Evolutionary conservation across 2,888 invertebrate species (phyloP), one percentile per base, ranked within the genome.

Genomic region (Sesia apiformis): DNA sequence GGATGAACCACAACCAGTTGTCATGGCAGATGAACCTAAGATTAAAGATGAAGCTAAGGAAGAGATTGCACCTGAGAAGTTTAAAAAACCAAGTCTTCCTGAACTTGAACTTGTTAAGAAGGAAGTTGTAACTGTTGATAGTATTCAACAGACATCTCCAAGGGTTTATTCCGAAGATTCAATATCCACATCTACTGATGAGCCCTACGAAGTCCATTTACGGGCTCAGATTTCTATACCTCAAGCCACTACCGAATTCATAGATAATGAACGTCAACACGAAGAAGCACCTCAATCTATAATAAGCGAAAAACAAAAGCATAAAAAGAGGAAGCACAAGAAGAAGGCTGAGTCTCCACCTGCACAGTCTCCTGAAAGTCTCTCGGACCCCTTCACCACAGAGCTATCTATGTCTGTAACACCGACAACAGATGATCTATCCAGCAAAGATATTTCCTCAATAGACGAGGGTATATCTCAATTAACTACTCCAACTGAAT

Each of bases 131-230:
- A 62, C 63, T 49, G 55, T 58, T 7, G 67, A 87, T 71, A 58
- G 58, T 40, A 62, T 68, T 53, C 64, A 81, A 70, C 84, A 93
- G 78, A 93, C 93, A 7, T 91, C 92, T 39, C 92, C 94, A 3
- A 90, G 92, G 60, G 75, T 89, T 8, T 78, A 84, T 42, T 91
- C 91, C 53, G 90, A 88, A 60, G 85, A 86, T 62, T 87, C 87
- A 0, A 81, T 88, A 54, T 84, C 90, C 3, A 88, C 88, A 55
- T 90, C 90, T 1, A 86, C 86, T 4, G 91, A 91, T 58, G 91
- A 91, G 60, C 87, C 90, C 7, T 92, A 91, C 62, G 92, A 93
- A 83, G 86, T 93, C n/a, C 91, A 91, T 61, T 83, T 93, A 40
- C 78, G 91, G 64, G 91, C 92, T 46, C 88, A 90, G 57, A 88